phyloP scores from a whole-genome alignment of 2,797 vertebrate genomes.

The Silurus aristotelis region DNA sequence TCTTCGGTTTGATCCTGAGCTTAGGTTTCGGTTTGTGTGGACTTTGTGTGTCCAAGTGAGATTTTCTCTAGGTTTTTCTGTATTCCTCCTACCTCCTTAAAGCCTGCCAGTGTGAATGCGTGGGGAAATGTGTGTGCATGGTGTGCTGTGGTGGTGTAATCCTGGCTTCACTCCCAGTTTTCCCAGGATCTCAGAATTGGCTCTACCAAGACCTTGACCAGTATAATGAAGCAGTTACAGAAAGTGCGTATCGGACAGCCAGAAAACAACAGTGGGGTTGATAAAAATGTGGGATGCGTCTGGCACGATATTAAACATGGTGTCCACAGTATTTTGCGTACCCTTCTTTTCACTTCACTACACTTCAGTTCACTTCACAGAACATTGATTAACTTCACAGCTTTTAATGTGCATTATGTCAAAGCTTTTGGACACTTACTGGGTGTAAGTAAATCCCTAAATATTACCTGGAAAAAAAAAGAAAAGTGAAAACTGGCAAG shows the following conservation, averaged over 20 bases:
- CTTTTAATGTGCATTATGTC: not conserved
- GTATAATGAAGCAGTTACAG: not conserved
- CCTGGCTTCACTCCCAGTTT: not conserved
- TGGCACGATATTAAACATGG: not conserved
- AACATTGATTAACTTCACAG: constrained; percentile 10
- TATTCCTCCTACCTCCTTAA: not conserved
- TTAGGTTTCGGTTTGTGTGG: not conserved
- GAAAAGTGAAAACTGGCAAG: not conserved
- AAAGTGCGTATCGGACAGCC: not conserved
- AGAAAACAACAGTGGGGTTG: not conserved
- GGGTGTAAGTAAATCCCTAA: not conserved
- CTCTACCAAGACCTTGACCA: not conserved
- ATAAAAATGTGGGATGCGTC: not conserved
- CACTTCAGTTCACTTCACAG: constrained; percentile 15
- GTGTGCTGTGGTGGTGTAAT: not conserved
- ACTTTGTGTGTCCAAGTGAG: not conserved
- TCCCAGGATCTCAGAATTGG: not conserved
- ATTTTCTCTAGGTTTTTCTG: not conserved
- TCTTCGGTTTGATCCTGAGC: not conserved
- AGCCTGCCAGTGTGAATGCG: not conserved
- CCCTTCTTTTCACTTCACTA: not conserved
- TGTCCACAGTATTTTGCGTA: not conserved
- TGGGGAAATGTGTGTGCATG: not conserved
- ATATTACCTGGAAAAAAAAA: not conserved
- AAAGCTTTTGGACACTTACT: not conserved